Percentiles rank a stretch among this genome's conserved stretches.
phyloP scores from a whole-genome alignment of 2,113 vertebrate genomes.

The Perca flavescens region DNA sequence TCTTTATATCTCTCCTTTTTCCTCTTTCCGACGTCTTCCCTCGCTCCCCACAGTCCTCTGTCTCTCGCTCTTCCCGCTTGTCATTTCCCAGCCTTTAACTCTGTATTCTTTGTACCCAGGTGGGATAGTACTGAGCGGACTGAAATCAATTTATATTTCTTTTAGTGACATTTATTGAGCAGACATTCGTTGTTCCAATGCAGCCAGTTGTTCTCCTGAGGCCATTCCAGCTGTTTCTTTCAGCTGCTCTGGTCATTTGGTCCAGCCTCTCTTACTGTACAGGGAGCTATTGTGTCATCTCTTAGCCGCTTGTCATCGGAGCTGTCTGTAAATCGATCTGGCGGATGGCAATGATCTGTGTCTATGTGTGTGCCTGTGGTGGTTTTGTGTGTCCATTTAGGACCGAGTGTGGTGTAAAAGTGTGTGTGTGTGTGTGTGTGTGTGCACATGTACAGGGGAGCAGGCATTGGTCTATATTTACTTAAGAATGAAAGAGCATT shows the following conservation, averaged over 20 bases:
- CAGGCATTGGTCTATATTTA: slow-evolving; percentile 85
- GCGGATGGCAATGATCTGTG: slow-evolving; percentile 49
- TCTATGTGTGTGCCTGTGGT: slow-evolving; percentile 8
- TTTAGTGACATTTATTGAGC: slow-evolving; percentile 35
- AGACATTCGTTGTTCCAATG: slow-evolving; percentile 11
- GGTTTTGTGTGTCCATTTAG: slow-evolving; percentile 27
- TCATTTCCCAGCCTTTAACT: slow-evolving; percentile 20
- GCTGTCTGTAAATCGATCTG: slow-evolving; percentile 61
- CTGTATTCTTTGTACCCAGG: slow-evolving; percentile 16
- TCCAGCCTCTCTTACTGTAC: slow-evolving; percentile 31
- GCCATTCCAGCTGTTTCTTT: slow-evolving; percentile 55
- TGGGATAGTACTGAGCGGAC: neutral
- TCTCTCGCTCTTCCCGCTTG: neutral
- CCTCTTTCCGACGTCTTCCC: neutral
- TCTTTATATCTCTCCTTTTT: neutral
- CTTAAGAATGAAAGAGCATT: slow-evolving; percentile 78
- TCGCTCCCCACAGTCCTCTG: neutral
- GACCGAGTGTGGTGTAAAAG: neutral
- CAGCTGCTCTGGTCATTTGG: slow-evolving; percentile 46
- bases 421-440: slow-evolving; percentile 25
- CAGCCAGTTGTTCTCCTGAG: slow-evolving; percentile 38
- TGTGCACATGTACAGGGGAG: slow-evolving; percentile 24
- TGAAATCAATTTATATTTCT: slow-evolving; percentile 42
- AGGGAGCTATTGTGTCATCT: slow-evolving; percentile 52
- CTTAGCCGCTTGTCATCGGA: slow-evolving; percentile 38